phyloP scores from a whole-genome alignment of 2,888 invertebrate genomes.

The Clitarchus hookeri region DNA sequence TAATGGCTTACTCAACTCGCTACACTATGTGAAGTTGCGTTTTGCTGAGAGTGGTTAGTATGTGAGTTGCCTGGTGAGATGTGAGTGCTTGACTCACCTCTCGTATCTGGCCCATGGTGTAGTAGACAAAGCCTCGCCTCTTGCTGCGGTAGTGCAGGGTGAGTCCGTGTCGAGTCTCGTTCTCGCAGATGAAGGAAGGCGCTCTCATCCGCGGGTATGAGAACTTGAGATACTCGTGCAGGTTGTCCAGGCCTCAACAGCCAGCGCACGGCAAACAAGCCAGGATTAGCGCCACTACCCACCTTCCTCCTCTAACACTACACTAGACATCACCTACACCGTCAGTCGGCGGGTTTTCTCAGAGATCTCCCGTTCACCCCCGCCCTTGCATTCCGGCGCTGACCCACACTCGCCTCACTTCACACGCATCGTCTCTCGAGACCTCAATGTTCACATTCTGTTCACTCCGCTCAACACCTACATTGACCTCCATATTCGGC shows the following conservation, averaged over 20 bases:
- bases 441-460: too few species aligned
- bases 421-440: too few species aligned
- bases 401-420: too few species aligned
- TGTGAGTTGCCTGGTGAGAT: background rate
- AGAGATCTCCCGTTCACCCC: too few species aligned
- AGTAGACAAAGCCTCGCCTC: constrained; percentile 91
- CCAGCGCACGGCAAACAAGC: background rate
- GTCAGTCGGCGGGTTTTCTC: too few species aligned
- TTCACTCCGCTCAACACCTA: too few species aligned
- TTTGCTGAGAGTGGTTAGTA: too few species aligned
- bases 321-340: too few species aligned
- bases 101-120: constrained; percentile 95
- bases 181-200: constrained; percentile 96
- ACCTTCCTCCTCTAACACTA: background rate
- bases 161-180: constrained; percentile 89
- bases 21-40: background rate
- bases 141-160: constrained; percentile 93
- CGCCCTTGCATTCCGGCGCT: too few species aligned
- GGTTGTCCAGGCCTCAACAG: constrained; percentile 74
- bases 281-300: background rate
- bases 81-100: constrained; percentile 60
- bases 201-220: constrained; percentile 89
- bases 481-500: too few species aligned
- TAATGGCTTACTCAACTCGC: background rate
- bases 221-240: constrained; percentile 96